Conservation (phyloP, 2,113 vertebrate species). For the Bungarus multicinctus region DNA sequence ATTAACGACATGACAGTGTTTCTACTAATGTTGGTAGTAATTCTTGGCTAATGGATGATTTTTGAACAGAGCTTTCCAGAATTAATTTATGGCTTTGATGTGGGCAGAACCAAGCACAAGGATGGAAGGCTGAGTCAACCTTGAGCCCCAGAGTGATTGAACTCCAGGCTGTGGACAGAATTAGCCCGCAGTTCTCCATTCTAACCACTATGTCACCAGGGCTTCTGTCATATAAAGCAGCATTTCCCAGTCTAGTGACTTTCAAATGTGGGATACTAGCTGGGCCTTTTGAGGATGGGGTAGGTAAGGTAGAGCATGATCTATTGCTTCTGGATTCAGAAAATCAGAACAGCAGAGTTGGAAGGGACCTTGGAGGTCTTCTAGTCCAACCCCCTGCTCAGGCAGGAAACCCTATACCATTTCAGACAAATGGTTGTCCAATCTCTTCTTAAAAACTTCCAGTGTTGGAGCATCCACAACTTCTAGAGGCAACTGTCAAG, state of each 20-base stretch:
- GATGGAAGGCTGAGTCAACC: not conserved
- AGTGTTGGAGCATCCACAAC: not conserved
- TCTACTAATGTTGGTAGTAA: constrained; percentile 69
- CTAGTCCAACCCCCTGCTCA: not conserved
- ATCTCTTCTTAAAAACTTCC: not conserved
- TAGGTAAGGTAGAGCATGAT: not conserved
- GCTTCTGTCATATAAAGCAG: not conserved
- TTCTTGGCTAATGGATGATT: constrained; percentile 72
- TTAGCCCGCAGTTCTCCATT: not conserved
- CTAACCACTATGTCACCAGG: constrained; percentile 21
- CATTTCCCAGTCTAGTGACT: not conserved
- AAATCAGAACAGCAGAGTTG: not conserved
- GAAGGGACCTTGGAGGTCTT: not conserved
- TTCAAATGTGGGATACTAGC: not conserved
- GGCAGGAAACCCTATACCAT: not conserved
- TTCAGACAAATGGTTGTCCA: not conserved
- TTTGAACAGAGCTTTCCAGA: constrained; percentile 63
- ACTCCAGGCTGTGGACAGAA: not conserved
- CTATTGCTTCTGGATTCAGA: not conserved
- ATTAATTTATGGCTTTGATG: constrained; percentile 58
- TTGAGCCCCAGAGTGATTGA: not conserved
- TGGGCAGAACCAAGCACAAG: constrained; percentile 38
- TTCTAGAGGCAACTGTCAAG: not conserved
- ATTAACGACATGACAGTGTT: constrained; percentile 73
- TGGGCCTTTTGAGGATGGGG: not conserved